Evolutionary conservation across 2,113 vertebrate genomes (phyloP), one percentile per base, ranked within the genome.

Genomic region (Talpa occidentalis): DNA sequence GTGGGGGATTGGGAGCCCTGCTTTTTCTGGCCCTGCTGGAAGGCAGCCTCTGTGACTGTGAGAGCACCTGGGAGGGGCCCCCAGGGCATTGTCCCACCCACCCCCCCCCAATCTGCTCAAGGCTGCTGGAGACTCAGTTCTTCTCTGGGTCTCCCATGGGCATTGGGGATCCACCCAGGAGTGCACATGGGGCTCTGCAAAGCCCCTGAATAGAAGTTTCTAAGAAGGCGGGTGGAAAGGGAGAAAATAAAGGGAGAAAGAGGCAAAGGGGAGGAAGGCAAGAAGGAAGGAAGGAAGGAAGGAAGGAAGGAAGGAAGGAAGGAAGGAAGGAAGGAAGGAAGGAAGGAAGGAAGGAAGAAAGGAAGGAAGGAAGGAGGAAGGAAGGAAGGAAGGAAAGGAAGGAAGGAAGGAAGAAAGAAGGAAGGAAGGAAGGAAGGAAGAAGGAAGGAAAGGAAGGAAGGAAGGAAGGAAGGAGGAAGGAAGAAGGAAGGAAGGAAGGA

Each of bases 1-100:
- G 97, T 95, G 97, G 98, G 98, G 98, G 93, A 97, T 93, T 92
- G 97, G 97, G 7, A 96, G 96, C 97, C 96, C 97, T 98, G 98
- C 98, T 98, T 98, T 98, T 98, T 94, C 97, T 91, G 97, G 97
- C 90, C 91, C 92, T 89, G 92, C 87, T 94, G 90, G 77, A 96
- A 95, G 91, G 90, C 64, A 64, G 94, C 92, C 90, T 94, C 42
- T 81, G 89, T 37, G 70, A 67, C 76, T n/a, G 66, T 22, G 10
- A 17, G 70, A 85, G 91, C n/a, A 66, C 84, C 96, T 83, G 64
- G 80, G 72, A 74, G 84, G 67, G 64, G 60, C 37, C 78, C 88
- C 86, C 70, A 4, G 78, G 86, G 70, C 37, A 56, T n/a, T 5
- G 1, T 66, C 22, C 4, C 35, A 11, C 32, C 62, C 21, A 16